phyloP scores from a whole-genome alignment of 1,140 invertebrate genomes.

The Pseudoatta argentina region DNA sequence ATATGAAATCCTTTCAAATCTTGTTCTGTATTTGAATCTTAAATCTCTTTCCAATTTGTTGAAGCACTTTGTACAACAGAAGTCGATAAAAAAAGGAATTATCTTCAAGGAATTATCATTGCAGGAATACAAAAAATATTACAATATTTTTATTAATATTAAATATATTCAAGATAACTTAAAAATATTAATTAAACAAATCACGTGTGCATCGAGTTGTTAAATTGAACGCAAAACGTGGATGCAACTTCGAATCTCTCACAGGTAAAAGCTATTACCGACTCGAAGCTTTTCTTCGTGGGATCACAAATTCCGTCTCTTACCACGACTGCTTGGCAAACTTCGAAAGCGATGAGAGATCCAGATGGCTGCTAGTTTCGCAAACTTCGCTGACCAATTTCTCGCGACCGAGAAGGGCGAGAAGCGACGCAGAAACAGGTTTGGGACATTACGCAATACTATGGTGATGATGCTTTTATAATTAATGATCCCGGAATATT shows the following conservation, averaged over 20 bases:
- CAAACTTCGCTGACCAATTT: conserved; percentile 55
- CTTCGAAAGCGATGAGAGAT: conserved; percentile 45
- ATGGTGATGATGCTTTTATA: conserved; percentile 56
- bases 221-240: conserved; percentile 8
- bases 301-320: conserved; percentile 40
- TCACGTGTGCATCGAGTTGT: not conserved
- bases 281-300: conserved; percentile 45
- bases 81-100: not conserved
- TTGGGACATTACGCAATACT: conserved; percentile 38
- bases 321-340: not conserved
- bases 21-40: not conserved
- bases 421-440: conserved; percentile 14
- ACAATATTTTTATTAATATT: not conserved
- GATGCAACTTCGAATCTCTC: conserved; percentile 8
- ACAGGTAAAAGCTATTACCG: conserved; percentile 31
- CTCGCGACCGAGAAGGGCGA: conserved; percentile 10
- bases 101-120: not conserved
- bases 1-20: not conserved
- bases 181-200: not conserved
- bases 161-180: not conserved
- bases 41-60: conserved; percentile 5
- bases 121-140: not conserved
- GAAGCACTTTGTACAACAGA: not conserved
- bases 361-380: conserved; percentile 54
- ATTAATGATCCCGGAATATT: conserved; percentile 56